Evolutionary conservation across 2,888 invertebrate species (phyloP), one percentile per base, ranked within the genome.

Genomic region (Paralinhomoeus sp.): DNA sequence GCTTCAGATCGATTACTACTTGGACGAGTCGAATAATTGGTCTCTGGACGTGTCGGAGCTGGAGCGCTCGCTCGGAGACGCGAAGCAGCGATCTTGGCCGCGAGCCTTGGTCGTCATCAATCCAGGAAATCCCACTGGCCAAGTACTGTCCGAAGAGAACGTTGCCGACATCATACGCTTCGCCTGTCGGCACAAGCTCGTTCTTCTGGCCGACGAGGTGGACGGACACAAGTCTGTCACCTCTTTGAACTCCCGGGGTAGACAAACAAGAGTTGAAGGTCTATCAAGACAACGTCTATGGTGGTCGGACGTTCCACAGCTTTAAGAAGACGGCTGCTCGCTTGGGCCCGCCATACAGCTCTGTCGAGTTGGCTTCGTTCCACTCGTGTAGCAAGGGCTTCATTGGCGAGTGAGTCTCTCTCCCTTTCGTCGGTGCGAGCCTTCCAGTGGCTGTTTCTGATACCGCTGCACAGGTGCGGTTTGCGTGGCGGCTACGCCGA

Each of bases 51-150:
- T 31, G 7, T 27, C 24, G 15, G 40, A 40, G 21, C 21, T 40
- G 31, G 12, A 40, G 18, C 13, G 37, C 5, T 21, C 42, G 1
- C 21, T 24, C 12, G 37, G 24, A 2, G 27, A 36, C 17, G 38
- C 43, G 49, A 66, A 68, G 48, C 53, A 52, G 0, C 37, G 63
- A 27, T 75, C 74, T 62, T 27, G 45, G 18, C 39, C 41, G 53
- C 22, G 47, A 47, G 17, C 49, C 50, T 21, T 53, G 53, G 27
- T 27, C 34, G 74, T 97, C 47, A 97, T 97, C 59, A 97, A 97
- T 70, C 97, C 97, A 0, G 97, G 93, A 41, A 99, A 99, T 68
- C 93, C 97, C 17, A 97, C 93, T 7, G 93, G 89, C 67, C 58
- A 55, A 58, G 93, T 99, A 38, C 68, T 99, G 50, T 75, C 82